phyloP scores from a whole-genome alignment of 2,797 vertebrate genomes.

The Amniataba percoides region DNA sequence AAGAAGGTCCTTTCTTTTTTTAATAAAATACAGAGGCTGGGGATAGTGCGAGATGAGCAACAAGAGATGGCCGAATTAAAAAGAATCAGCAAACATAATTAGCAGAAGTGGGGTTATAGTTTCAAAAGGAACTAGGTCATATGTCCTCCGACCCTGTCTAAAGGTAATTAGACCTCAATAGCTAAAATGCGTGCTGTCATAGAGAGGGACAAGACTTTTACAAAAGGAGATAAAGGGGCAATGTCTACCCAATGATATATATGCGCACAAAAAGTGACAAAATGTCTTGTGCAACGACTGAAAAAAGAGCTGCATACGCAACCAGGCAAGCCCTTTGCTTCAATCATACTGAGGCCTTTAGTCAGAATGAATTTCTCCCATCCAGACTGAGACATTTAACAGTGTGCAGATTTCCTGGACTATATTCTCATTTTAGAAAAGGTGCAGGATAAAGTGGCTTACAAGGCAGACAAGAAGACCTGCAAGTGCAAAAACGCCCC shows the following conservation, averaged over 20 bases:
- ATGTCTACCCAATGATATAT: neutral
- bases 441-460: neutral
- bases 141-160: neutral
- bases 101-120: neutral
- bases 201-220: neutral
- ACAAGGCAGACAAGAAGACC: constrained; percentile 2
- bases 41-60: too few relatives aligned
- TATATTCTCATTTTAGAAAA: neutral
- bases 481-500: constrained; percentile 25
- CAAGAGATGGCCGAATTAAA: neutral
- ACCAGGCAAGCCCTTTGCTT: neutral
- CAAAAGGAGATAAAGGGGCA: neutral
- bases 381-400: neutral
- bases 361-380: neutral
- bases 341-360: neutral
- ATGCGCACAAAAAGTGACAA: neutral
- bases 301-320: neutral
- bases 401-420: neutral
- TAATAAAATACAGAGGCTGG: neutral
- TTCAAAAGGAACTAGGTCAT: neutral
- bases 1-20: neutral
- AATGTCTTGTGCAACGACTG: neutral
- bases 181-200: neutral
- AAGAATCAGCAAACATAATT: neutral
- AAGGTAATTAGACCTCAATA: neutral